Evolutionary conservation across 2,797 vertebrate species (phyloP).

Genomic region (Cyprinodon diabolis): DNA sequence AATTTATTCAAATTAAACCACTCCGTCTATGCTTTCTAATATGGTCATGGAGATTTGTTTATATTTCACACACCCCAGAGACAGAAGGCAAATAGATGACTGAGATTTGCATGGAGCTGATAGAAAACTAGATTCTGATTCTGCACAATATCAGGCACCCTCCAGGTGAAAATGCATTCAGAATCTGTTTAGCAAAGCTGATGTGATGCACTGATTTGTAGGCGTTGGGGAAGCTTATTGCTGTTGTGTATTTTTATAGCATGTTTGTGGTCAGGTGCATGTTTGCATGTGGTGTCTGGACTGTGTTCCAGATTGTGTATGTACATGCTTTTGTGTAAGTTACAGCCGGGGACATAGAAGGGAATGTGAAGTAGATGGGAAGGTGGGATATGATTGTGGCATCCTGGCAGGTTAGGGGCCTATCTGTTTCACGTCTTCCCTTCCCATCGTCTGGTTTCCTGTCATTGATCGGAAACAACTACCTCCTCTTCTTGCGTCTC

Average conservation of each 20-base stretch:
- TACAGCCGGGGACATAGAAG: conserved; percentile 37
- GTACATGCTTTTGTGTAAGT: conserved; percentile 32
- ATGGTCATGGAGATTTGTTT: conserved; percentile 22
- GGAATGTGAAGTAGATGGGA: conserved; percentile 44
- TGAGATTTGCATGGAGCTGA: conserved; percentile 76
- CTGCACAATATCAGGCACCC: conserved; percentile 54
- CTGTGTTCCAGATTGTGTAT: conserved; percentile 34
- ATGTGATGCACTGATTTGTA: conserved; percentile 5
- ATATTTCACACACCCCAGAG: conserved; percentile 45
- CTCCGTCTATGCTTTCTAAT: conserved; percentile 42
- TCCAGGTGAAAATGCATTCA: conserved; percentile 33
- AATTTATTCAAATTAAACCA: conserved; percentile 60
- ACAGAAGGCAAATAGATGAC: conserved; percentile 73
- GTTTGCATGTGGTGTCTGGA: conserved; percentile 56
- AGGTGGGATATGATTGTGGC: conserved; percentile 53
- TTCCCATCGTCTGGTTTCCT: conserved; percentile 96
- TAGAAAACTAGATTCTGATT: conserved; percentile 64
- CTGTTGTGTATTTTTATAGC: conserved; percentile 31
- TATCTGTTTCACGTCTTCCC: conserved; percentile 96
- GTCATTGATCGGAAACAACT: conserved; percentile 94
- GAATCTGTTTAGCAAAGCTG: conserved; percentile 4
- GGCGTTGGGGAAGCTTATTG: conserved; percentile 18
- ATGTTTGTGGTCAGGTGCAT: conserved; percentile 65
- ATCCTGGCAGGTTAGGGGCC: conserved; percentile 63
- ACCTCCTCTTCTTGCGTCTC: conserved; percentile 75